These are phyloP conservation scores for Aleadryas rufinucha DNA, from an alignment of 2,113 vertebrate species.

Conservation along the genomic window DNA sequence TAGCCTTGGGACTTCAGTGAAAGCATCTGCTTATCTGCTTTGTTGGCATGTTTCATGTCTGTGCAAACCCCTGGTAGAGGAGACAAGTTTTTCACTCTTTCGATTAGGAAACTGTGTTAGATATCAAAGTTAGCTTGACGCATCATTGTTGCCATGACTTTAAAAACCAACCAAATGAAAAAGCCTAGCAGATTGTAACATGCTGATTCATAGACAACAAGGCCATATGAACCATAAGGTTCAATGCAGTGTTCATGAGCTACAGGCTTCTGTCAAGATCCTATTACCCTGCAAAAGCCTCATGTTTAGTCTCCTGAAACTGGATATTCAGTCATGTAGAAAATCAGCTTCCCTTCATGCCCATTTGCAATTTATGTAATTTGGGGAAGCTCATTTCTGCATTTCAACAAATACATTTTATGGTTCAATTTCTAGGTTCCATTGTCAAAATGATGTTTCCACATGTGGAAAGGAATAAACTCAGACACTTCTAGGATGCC, in stretches of 20 bases:
- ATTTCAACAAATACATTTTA: neutral
- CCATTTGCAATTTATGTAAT: slow-evolving; percentile 10
- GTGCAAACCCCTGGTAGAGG: neutral
- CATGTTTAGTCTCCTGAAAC: neutral
- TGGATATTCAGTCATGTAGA: neutral
- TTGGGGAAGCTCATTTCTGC: slow-evolving; percentile 11
- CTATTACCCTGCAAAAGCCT: neutral
- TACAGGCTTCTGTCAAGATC: neutral
- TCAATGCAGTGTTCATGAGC: neutral
- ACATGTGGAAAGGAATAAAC: neutral
- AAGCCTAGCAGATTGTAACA: neutral
- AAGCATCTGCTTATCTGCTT: neutral
- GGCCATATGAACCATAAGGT: neutral
- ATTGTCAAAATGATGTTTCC: neutral
- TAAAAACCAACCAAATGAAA: neutral
- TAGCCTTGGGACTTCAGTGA: neutral
- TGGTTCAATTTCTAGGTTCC: neutral
- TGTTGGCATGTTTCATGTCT: neutral
- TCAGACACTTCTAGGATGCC: neutral
- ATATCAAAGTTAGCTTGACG: neutral
- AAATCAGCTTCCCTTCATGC: neutral
- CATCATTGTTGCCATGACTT: neutral
- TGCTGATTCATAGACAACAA: neutral
- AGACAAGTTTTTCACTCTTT: neutral
- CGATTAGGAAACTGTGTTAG: neutral